Conservation (phyloP, 2,797 vertebrate genomes). For the Emys orbicularis region DNA sequence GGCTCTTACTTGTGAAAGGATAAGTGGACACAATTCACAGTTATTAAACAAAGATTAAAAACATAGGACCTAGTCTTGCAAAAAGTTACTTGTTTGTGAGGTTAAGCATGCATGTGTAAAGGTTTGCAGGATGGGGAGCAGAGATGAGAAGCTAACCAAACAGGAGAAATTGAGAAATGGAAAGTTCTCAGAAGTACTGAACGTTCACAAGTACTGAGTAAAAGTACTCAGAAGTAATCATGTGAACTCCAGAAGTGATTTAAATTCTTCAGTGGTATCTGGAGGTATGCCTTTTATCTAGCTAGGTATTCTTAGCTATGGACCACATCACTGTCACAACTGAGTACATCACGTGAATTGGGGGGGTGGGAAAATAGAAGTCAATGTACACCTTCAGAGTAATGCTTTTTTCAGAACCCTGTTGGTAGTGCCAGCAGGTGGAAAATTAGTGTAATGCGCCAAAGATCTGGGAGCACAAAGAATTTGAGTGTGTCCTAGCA, state of each 20-base stretch:
- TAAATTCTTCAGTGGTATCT: slow-evolving; percentile 10
- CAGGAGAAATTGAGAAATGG: neutral
- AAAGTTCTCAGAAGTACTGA: neutral
- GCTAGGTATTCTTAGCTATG: slow-evolving; percentile 39
- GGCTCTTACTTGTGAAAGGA: neutral
- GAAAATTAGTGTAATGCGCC: slow-evolving; percentile 31
- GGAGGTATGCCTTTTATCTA: neutral
- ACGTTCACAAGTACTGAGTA: neutral
- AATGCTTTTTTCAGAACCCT: slow-evolving; percentile 42
- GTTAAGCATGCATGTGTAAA: neutral
- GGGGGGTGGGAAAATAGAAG: neutral
- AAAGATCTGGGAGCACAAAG: slow-evolving; percentile 21
- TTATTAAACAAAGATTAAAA: neutral
- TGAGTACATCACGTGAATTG: neutral
- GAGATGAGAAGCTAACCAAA: neutral
- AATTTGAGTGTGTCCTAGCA: slow-evolving; percentile 1
- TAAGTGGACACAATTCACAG: neutral
- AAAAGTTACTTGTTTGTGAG: neutral
- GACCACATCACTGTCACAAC: neutral
- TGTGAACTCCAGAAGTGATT: neutral
- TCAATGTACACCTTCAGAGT: slow-evolving; percentile 22
- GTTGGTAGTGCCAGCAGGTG: slow-evolving; percentile 36
- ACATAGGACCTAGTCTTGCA: neutral
- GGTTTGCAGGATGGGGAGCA: neutral
- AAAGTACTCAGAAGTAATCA: neutral